Conservation (phyloP, 2,113 vertebrate genomes). For the Tragulus kanchil region DNA sequence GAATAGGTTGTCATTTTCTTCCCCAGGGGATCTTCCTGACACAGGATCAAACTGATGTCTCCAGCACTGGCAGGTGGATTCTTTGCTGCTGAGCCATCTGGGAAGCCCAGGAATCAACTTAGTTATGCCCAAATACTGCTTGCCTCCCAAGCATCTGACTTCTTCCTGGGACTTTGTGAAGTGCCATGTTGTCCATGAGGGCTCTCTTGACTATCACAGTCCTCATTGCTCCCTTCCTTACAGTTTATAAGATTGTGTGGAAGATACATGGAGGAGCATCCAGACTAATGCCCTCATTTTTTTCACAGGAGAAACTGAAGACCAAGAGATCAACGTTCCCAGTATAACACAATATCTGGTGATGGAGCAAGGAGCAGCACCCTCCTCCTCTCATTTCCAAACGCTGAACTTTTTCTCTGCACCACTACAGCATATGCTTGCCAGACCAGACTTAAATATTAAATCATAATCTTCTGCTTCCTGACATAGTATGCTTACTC, state of each 20-base stretch:
- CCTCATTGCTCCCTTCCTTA: not conserved
- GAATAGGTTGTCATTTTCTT: not conserved
- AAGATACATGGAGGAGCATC: not conserved
- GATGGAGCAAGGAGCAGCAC: not conserved
- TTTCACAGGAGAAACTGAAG: constrained; percentile 55
- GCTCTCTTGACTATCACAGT: constrained; percentile 24
- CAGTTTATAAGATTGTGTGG: not conserved
- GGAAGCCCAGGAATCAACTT: not conserved
- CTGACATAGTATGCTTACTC: constrained; percentile 38
- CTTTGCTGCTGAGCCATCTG: not conserved
- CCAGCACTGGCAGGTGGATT: not conserved
- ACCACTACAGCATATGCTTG: constrained; percentile 9
- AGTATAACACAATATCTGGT: not conserved
- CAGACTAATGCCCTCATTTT: not conserved
- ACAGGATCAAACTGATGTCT: not conserved
- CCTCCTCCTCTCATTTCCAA: not conserved
- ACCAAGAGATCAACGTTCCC: constrained; percentile 14
- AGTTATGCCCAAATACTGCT: not conserved
- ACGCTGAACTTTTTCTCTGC: not conserved
- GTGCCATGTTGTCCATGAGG: not conserved
- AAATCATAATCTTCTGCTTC: constrained; percentile 26
- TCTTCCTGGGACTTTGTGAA: not conserved
- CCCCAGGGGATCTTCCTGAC: not conserved
- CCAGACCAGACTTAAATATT: not conserved
- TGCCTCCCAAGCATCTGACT: not conserved